Base-by-base conservation (phyloP, 2,888 invertebrate genomes). In the Harmothoe impar region DNA sequence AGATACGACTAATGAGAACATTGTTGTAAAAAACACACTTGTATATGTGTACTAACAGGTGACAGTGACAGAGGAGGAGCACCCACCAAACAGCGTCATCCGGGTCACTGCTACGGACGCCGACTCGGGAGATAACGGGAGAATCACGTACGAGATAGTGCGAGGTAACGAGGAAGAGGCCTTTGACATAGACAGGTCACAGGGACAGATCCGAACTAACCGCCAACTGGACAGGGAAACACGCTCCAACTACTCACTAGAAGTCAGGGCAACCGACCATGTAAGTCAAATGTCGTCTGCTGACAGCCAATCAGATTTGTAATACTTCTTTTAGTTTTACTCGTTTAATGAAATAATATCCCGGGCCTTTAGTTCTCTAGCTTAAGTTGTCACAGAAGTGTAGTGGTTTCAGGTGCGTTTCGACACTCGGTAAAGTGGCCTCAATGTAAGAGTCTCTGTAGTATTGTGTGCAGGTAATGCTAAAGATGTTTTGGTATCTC, bases 31-130 rank as follows among this genome's bases (percentile, higher is more conserved):
- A 43, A 43, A 3, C 3, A 43, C 43, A 43, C 43, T 43, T 43
- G 3, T 43, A 43, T 43, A 43, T 43, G 43, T 43, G 43, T 10
- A 43, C 10, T 10, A 43, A 62, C 25, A 62, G 62, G 86, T 84
- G 68, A 97, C 98, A 1, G 97, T 99, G 5, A 95, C 97, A 89
- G 99, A 99, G 90, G 93, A 81, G 78, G 92, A 25, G 92, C 94
- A 10, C 91, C 92, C 90, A 31, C 86, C 89, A 17, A 68, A 29
- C 20, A 54, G 98, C 95, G 98, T 98, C 95, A 96, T 98, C 72
- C 98, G 98, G 0, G 98, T 99, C 0, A 98, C 98, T 95, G 99
- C 98, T 0, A 96, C 98, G 89, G 99, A 99, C 95, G 97, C 92
- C 5, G 95, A 95, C 91, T 93, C 94, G 17, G 92, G 91, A 33